Evolutionary conservation across 2,888 invertebrate species (phyloP).

Genomic region (Stenurella melanura): DNA sequence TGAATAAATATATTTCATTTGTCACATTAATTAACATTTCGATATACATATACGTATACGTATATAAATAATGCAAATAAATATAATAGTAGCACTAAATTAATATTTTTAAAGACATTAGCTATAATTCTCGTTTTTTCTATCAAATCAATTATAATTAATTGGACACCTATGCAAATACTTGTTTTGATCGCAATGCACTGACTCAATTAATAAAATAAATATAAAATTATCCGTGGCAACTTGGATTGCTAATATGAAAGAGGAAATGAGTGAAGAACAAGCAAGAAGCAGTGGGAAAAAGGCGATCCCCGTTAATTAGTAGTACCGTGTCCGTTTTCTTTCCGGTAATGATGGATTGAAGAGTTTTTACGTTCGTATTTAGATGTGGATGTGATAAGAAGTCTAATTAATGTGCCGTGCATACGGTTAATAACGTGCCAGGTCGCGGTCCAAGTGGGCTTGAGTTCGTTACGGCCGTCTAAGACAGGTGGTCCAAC

Average conservation of each 20-base stretch:
- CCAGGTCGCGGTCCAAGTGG: conserved; percentile 52
- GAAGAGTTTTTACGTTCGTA: conserved; percentile 59
- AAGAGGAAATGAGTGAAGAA: conserved; percentile 47
- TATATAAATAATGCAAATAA: too few relatives aligned
- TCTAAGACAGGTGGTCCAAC: conserved; percentile 60
- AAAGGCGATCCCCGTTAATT: conserved; percentile 44
- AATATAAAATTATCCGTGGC: conserved; percentile 28
- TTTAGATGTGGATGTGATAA: conserved; percentile 62
- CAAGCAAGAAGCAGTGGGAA: conserved; percentile 39
- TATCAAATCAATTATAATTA: too few relatives aligned
- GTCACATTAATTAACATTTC: too few relatives aligned
- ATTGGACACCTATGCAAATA: too few relatives aligned
- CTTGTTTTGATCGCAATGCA: not conserved
- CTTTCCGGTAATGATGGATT: conserved; percentile 66
- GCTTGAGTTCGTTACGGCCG: conserved; percentile 58
- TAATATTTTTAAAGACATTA: too few relatives aligned
- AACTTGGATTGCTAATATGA: not conserved
- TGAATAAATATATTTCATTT: too few relatives aligned
- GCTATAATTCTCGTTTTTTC: too few relatives aligned
- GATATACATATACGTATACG: too few relatives aligned
- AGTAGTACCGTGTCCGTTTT: conserved; percentile 58
- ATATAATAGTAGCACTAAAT: too few relatives aligned
- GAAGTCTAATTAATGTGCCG: conserved; percentile 63
- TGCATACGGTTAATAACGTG: conserved; percentile 58
- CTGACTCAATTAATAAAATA: not conserved